phyloP scores from a whole-genome alignment of 2,888 invertebrate species.

The Drosophila algonquin region DNA sequence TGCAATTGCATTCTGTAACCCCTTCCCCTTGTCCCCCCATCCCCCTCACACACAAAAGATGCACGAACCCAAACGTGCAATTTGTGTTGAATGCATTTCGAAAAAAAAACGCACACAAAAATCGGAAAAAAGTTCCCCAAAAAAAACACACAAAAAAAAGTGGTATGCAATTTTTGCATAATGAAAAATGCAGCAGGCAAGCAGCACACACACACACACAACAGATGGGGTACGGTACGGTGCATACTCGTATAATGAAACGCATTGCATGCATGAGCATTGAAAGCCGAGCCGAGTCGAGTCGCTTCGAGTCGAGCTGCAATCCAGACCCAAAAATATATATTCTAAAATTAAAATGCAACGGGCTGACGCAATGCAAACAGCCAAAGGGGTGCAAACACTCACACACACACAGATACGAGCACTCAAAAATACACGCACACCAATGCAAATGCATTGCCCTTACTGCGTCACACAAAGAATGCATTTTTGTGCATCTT shows the following conservation, averaged over 20 bases:
- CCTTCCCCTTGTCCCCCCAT: neutral
- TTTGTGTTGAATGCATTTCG: constrained; percentile 77
- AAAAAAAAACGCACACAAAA: constrained; percentile 61
- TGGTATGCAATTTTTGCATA: constrained; percentile 78
- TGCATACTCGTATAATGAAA: constrained; percentile 57
- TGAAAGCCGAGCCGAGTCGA: constrained; percentile 70
- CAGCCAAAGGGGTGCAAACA: constrained; percentile 71
- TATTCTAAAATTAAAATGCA: constrained; percentile 78
- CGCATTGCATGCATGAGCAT: constrained; percentile 67
- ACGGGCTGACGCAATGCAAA: constrained; percentile 73
- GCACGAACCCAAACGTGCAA: constrained; percentile 74
- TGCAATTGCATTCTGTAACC: constrained; percentile 64
- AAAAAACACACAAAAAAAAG: constrained; percentile 48
- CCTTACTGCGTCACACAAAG: constrained; percentile 60
- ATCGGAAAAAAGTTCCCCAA: constrained; percentile 60
- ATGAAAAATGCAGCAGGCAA: constrained; percentile 79
- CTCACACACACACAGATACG: constrained; percentile 24
- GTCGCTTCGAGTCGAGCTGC: constrained; percentile 63
- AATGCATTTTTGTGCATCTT: constrained; percentile 79
- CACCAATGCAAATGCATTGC: constrained; percentile 22
- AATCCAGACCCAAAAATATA: constrained; percentile 77
- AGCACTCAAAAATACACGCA: constrained; percentile 16
- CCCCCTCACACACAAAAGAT: constrained; percentile 68
- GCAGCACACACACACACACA: constrained; percentile 18
- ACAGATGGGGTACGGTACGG: constrained; percentile 2